A percentile compares a stretch with the other conserved stretches of the same genome.
Conservation (phyloP, 2,113 vertebrate species). For the Gobiocypris rarus region DNA sequence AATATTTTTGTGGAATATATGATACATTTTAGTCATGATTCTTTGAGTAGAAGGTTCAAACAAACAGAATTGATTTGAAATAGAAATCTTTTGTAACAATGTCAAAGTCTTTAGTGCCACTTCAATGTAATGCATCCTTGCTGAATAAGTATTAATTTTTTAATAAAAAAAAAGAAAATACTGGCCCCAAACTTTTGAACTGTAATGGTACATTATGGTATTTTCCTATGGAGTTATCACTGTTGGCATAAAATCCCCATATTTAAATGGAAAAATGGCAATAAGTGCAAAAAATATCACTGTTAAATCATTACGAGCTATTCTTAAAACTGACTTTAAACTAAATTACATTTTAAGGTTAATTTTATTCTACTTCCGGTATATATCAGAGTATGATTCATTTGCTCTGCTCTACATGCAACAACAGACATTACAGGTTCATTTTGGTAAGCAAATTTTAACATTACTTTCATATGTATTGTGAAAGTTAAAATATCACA, state of each 20-base stretch:
- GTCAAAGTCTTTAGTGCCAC: too few relatives aligned
- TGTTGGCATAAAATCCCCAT: too few relatives aligned
- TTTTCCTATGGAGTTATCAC: background rate
- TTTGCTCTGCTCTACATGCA: background rate
- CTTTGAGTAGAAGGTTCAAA: too few relatives aligned
- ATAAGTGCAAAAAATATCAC: background rate
- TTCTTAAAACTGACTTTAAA: background rate
- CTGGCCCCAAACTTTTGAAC: background rate
- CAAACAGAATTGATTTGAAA: too few relatives aligned
- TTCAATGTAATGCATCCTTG: too few relatives aligned
- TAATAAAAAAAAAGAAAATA: background rate
- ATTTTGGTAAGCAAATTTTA: background rate
- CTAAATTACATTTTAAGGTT: background rate
- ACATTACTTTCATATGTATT: background rate
- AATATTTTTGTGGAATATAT: too few relatives aligned
- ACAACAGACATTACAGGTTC: background rate
- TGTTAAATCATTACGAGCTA: background rate
- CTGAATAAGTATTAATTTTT: too few relatives aligned
- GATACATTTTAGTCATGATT: too few relatives aligned
- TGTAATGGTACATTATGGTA: background rate
- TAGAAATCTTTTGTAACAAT: too few relatives aligned
- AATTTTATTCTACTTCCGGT: background rate
- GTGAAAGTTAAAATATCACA: background rate
- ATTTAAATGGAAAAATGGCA: background rate
- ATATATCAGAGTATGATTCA: background rate